A percentile compares a stretch with the other conserved stretches of the same genome.
Evolutionary conservation across 2,797 vertebrate genomes (phyloP).

Genomic region (Hippoglossus hippoglossus): DNA sequence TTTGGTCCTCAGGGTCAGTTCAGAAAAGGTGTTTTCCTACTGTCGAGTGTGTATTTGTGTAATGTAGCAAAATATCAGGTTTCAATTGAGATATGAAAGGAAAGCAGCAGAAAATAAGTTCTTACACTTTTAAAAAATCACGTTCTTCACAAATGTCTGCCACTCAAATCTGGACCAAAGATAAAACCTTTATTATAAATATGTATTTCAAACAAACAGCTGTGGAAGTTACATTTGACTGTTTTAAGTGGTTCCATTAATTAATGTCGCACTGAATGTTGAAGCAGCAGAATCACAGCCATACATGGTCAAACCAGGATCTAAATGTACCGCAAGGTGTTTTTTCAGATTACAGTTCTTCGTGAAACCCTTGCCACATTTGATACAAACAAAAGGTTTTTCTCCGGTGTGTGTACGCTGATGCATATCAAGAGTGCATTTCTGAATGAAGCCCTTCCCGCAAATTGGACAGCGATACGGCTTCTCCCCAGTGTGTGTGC

Average conservation of each 20-base stretch:
- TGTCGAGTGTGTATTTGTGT: no score
- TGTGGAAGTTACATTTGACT: conserved; percentile 15
- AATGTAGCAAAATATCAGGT: no score
- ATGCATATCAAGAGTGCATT: conserved; percentile 87
- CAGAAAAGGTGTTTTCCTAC: no score
- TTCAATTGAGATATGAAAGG: no score
- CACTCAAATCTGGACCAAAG: conserved; percentile 27
- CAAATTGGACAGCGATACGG: conserved; percentile 84
- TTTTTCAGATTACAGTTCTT: conserved; percentile 79
- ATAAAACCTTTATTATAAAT: conserved; percentile 54
- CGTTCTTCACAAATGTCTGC: background rate
- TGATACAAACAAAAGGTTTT: conserved; percentile 82
- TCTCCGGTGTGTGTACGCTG: conserved; percentile 85
- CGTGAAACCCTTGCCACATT: conserved; percentile 81
- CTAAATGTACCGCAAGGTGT: conserved; percentile 69
- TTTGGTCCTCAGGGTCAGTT: no score
- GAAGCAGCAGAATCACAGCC: conserved; percentile 45
- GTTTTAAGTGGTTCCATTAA: conserved; percentile 55
- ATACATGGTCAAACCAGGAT: conserved; percentile 61
- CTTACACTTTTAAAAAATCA: background rate
- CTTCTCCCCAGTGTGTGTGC: conserved; percentile 86
- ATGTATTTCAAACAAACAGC: conserved; percentile 24
- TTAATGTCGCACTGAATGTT: conserved; percentile 51
- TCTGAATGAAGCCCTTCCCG: conserved; percentile 85
- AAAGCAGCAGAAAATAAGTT: background rate